These are phyloP conservation scores for Kryptolebias marmoratus DNA, from an alignment of 2,113 vertebrate genomes.

Conservation along the genomic window DNA sequence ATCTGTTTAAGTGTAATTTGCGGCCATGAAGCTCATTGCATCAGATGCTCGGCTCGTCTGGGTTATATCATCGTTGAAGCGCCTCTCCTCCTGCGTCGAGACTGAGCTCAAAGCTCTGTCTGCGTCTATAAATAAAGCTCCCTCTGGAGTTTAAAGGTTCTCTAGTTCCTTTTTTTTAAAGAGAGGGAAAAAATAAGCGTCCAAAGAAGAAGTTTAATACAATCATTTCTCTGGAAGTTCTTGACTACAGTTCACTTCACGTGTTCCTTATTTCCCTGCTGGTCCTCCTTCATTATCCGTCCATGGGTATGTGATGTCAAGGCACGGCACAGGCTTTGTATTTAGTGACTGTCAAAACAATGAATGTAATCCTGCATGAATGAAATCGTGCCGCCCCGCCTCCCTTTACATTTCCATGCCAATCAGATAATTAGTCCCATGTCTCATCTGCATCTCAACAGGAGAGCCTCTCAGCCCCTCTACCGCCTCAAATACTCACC, in stretches of 20 bases:
- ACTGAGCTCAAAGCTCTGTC: constrained; percentile 51
- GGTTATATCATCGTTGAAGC: constrained; percentile 61
- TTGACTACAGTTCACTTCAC: constrained; percentile 23
- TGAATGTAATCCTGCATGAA: constrained; percentile 68
- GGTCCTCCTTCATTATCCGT: constrained; percentile 39
- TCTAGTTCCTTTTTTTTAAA: neutral
- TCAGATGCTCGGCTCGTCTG: constrained; percentile 38
- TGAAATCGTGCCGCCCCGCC: constrained; percentile 38
- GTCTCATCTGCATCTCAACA: constrained; percentile 70
- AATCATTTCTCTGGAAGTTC: constrained; percentile 14
- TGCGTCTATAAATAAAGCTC: constrained; percentile 64
- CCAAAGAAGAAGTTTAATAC: constrained; percentile 22
- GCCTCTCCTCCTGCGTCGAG: constrained; percentile 32
- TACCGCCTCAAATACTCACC: neutral
- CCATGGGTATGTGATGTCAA: constrained; percentile 48
- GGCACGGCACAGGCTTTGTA: constrained; percentile 58
- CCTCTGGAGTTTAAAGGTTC: constrained; percentile 34
- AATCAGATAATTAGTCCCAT: constrained; percentile 75
- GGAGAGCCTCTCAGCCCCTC: constrained; percentile 16
- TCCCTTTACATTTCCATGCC: constrained; percentile 41
- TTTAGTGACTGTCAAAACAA: constrained; percentile 73
- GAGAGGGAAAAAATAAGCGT: neutral
- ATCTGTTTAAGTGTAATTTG: constrained; percentile 33
- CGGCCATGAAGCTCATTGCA: constrained; percentile 13
- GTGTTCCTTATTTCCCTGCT: constrained; percentile 32